Base-by-base conservation (phyloP, 1,140 invertebrate species). In the Calephelis virginiensis region DNA sequence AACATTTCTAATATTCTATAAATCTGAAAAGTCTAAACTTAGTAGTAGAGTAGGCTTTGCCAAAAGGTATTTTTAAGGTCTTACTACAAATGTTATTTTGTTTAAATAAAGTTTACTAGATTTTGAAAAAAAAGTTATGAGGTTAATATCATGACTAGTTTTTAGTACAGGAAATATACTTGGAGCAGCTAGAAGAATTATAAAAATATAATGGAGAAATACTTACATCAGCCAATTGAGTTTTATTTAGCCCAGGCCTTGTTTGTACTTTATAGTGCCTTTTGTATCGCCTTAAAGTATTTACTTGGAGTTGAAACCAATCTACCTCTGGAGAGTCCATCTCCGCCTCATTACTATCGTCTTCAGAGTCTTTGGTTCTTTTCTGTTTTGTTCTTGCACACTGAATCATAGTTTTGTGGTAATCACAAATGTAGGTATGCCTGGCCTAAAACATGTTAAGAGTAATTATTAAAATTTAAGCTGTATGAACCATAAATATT, bases 351-450 rank as follows among this genome's bases (percentile, higher is more conserved):
- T 96, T 96, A 68, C 96, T 96, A 78, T 98, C 97, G 82, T 98
- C 97, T 74, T 98, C 97, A 8, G 97, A 98, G 81, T 99, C 97
- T 84, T 97, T 97, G 68, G 97, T 94, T 68, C 97, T 93, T 59
- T 97, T 94, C 67, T 94, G 93, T 74, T 98, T 96, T 6, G 95
- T 96, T 72, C 98, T 94, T 11, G 97, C 97, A 86, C 95, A 97
- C 86, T 99, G 98, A 76, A 99, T 99, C 73, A 98, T 95, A 83
- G 95, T 95, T 91, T 99, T 99, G 86, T 99, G 98, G 82, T 96
- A 95, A 85, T 99, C 98, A 92, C 98, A 99, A 77, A 99, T 99
- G 85, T 99, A 99, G 81, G 96, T 98, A 81, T 99, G 98, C 75
- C 95, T 93, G 47, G 96, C 97, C 97, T 98, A 87, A 13, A 93